These are phyloP conservation scores for Temnothorax unifasciatus DNA, from an alignment of 2,888 invertebrate genomes.

Conservation along the genomic window DNA sequence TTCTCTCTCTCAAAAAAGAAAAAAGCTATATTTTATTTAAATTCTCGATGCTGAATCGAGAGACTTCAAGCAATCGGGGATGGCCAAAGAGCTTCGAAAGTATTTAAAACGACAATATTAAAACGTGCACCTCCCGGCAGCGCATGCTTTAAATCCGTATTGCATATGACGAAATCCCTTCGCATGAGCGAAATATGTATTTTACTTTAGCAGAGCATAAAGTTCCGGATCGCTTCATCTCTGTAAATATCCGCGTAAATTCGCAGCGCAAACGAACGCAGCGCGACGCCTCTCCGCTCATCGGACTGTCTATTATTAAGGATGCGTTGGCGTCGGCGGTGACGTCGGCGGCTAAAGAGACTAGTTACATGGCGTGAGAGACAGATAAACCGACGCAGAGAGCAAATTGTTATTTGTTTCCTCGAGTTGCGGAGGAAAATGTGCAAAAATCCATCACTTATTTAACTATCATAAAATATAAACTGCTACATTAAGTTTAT, in stretches of 20 bases:
- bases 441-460: not conserved
- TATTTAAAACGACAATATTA: constrained; percentile 36
- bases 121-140: not conserved
- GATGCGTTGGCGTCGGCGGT: constrained; percentile 21
- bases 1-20: not conserved
- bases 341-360: constrained; percentile 21
- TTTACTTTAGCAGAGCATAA: constrained; percentile 14
- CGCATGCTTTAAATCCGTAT: not conserved
- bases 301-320: constrained; percentile 29
- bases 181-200: constrained; percentile 13
- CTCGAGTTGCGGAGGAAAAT: not conserved
- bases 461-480: constrained; percentile 11
- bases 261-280: constrained; percentile 8
- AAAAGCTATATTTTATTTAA: not conserved
- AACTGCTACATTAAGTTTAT: not conserved
- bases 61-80: not conserved
- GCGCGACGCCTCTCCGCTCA: not conserved
- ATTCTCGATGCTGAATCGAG: constrained; percentile 1
- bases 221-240: constrained; percentile 22
- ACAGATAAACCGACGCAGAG: constrained; percentile 5
- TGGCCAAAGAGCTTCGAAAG: not conserved
- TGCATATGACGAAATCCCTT: constrained; percentile 16
- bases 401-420: constrained; percentile 23
- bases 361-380: not conserved
- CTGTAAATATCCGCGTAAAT: constrained; percentile 21